These are phyloP conservation scores for Acromyrmex heyeri DNA, from an alignment of 1,140 invertebrate species.

Conservation along the genomic window DNA sequence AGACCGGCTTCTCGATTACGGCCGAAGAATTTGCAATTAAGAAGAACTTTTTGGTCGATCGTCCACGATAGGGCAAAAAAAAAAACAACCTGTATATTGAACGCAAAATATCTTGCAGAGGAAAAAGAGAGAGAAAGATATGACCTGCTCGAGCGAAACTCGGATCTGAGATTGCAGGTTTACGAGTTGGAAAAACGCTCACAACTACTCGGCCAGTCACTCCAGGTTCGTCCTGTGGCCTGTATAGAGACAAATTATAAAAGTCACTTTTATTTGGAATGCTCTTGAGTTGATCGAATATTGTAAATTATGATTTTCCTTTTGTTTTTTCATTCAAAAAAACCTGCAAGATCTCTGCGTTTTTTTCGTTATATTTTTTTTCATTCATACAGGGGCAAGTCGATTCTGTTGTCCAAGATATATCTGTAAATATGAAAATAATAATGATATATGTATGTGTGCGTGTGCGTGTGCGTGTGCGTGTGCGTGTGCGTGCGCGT, in stretches of 20 bases:
- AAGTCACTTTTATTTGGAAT: conserved; percentile 80
- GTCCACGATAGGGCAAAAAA: conserved; percentile 75
- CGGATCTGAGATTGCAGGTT: conserved; percentile 86
- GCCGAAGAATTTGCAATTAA: conserved; percentile 76
- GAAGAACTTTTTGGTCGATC: conserved; percentile 81
- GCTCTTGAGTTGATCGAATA: conserved; percentile 71
- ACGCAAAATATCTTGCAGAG: conserved; percentile 86
- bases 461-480: no score
- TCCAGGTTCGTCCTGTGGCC: conserved; percentile 86
- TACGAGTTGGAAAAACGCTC: conserved; percentile 87
- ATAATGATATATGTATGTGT: no score
- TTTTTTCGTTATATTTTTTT: conserved; percentile 66
- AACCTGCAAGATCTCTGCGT: conserved; percentile 81
- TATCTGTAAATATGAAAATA: not conserved
- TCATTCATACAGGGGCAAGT: conserved; percentile 31
- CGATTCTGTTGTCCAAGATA: conserved; percentile 48
- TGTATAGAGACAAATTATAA: conserved; percentile 80
- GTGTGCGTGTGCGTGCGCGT: rapidly evolving
- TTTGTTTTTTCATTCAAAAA: conserved; percentile 76
- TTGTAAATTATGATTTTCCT: conserved; percentile 58
- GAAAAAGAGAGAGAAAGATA: conserved; percentile 87
- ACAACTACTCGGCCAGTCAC: conserved; percentile 86
- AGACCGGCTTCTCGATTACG: conserved; percentile 77
- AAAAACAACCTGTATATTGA: conserved; percentile 81
- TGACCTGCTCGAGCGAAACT: conserved; percentile 86